Evolutionary conservation across 2,888 invertebrate genomes (phyloP).

Genomic region (Yponomeuta cagnagella): DNA sequence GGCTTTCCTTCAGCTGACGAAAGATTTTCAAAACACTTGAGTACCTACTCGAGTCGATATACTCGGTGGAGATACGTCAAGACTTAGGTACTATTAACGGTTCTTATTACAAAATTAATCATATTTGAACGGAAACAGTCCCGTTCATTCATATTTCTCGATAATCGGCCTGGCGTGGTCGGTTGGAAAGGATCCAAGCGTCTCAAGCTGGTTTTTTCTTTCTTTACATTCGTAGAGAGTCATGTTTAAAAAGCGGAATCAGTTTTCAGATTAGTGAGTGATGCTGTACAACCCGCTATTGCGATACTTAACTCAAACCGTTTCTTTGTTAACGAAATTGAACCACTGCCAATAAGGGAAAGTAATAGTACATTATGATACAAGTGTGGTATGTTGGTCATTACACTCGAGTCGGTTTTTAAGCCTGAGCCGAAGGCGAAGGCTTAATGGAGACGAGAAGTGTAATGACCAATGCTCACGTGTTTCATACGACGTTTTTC

Average conservation of each 20-base stretch:
- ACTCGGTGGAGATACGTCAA: neutral
- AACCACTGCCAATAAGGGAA: neutral
- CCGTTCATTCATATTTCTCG: slow-evolving; percentile 9
- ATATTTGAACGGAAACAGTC: neutral
- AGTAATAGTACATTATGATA: too few species aligned
- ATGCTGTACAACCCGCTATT: neutral
- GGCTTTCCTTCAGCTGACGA: neutral
- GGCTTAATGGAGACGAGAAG: too few species aligned
- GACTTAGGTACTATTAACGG: neutral
- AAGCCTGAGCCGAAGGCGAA: too few species aligned
- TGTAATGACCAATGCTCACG: too few species aligned
- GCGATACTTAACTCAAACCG: neutral
- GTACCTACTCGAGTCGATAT: too few species aligned
- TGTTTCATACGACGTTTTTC: too few species aligned
- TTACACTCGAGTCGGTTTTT: too few species aligned
- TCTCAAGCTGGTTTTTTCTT: slow-evolving; percentile 2
- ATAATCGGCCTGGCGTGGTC: slow-evolving; percentile 5
- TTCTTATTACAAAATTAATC: slow-evolving; percentile 4
- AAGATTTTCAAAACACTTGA: neutral
- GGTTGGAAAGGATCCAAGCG: neutral
- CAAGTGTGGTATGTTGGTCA: too few species aligned
- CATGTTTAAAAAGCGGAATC: neutral
- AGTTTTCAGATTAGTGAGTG: slow-evolving; percentile 6
- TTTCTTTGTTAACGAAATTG: neutral
- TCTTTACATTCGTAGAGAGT: slow-evolving; percentile 6